Percentiles rank a stretch among this genome's conserved stretches.
Conservation (phyloP, 2,113 vertebrate species). For the Notechis scutatus region DNA sequence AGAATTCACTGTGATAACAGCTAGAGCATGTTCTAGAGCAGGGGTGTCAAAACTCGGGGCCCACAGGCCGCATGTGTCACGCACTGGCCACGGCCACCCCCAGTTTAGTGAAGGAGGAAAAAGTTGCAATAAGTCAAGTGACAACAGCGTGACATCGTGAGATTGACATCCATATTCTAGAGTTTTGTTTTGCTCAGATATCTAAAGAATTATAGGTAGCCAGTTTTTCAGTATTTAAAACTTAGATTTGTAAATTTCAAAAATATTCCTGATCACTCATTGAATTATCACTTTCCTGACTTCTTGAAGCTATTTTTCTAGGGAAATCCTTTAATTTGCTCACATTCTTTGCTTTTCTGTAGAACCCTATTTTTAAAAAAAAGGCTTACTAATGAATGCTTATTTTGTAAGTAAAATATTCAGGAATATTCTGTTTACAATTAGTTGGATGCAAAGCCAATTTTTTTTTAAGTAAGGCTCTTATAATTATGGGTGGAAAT, state of each 20-base stretch:
- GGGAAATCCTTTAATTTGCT: neutral
- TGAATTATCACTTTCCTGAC: neutral
- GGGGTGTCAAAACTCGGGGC: too few relatives aligned
- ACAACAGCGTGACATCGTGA: too few relatives aligned
- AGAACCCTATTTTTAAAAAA: neutral
- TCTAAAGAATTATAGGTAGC: neutral
- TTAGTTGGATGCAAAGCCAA: neutral
- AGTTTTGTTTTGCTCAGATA: neutral
- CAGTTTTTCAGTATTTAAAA: neutral
- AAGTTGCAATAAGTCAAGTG: too few relatives aligned
- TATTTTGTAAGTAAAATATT: neutral
- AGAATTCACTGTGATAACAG: neutral
- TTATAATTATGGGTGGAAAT: neutral
- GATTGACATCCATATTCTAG: too few relatives aligned
- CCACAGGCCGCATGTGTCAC: too few relatives aligned
- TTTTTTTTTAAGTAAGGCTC: neutral
- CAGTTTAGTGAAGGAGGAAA: too few relatives aligned
- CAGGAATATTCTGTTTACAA: neutral
- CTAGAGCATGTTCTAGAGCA: neutral
- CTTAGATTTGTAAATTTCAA: neutral
- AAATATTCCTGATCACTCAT: neutral
- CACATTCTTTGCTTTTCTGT: neutral
- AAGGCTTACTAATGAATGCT: neutral
- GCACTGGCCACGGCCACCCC: too few relatives aligned
- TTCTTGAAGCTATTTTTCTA: neutral